Base-by-base conservation (phyloP, 2,113 vertebrate genomes). In the Pseudonaja textilis region DNA sequence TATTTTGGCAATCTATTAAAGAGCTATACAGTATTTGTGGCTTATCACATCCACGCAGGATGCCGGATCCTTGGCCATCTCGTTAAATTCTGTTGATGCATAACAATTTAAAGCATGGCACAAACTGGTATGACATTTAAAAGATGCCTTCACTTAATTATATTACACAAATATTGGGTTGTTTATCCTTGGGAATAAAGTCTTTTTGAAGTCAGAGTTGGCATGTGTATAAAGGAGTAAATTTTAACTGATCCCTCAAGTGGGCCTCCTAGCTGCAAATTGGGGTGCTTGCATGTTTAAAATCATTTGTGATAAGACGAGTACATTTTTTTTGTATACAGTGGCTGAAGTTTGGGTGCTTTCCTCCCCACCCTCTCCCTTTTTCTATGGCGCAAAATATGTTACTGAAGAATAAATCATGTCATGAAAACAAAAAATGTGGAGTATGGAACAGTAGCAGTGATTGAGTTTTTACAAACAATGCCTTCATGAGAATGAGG, bases 1-100 rank as follows among this genome's bases (percentile, higher is more conserved):
- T 99, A 99, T 99, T 99, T 99, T 99, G 99, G 99, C 99, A 99
- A 99, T 99, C 99, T 99, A 99, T 99, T 99, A 99, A 99, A 99
- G 99, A 99, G 98, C 98, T 98, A 98, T 98, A 99, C 99, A 99
- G 99, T 99, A 98, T 98, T 98, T 98, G 98, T 97, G 98, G 98
- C 99, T 99, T 99, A 99, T 99, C 99, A 97, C 99, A 96, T 98
- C 98, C 98, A 98, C 98, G 97, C 99, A 99, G 99, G 98, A 99
- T 98, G 99, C 98, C 98, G 98, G 98, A 99, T 99, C 98, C 98
- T 99, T 98, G 98, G 99, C 99, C 99, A 99, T 99, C 99, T 99
- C 99, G 98, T 99, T 99, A 99, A 99, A 99, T 99, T 99, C 98
- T 99, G 99, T 99, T 99, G 99, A 99, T 99, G 99, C 99, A 99